Percentiles rank a stretch among this genome's conserved stretches.
phyloP scores from a whole-genome alignment of 2,888 invertebrate species.

The Quadroppia sp. region DNA sequence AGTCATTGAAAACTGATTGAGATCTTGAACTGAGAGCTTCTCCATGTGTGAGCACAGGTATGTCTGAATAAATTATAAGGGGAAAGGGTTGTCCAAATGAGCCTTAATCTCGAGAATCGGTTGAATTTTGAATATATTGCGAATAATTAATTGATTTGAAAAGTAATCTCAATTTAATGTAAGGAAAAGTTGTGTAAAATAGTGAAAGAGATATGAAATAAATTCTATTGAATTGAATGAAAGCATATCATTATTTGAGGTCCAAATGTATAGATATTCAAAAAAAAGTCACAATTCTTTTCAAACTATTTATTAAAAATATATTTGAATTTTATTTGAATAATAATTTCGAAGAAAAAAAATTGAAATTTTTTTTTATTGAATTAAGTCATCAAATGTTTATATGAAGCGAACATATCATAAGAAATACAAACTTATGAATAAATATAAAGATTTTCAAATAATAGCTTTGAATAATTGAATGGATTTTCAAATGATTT shows the following conservation, averaged over 20 bases:
- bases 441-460: background rate
- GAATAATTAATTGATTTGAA: background rate
- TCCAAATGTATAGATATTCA: too few species aligned
- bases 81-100: background rate
- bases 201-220: background rate
- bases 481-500: too few species aligned
- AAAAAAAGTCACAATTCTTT: too few species aligned
- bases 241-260: background rate
- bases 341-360: too few species aligned
- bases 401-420: background rate
- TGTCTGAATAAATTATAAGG: background rate
- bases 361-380: background rate
- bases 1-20: too few species aligned
- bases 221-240: background rate
- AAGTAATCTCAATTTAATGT: background rate
- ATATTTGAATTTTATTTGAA: background rate
- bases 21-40: too few species aligned
- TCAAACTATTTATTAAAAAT: background rate
- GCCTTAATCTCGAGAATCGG: background rate
- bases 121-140: background rate
- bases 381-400: conserved; percentile 5
- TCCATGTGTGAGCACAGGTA: background rate
- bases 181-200: background rate
- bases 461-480: too few species aligned
- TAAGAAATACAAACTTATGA: background rate